Evolutionary conservation across 2,113 vertebrate species (phyloP).

Genomic region (Pluvianellus socialis): DNA sequence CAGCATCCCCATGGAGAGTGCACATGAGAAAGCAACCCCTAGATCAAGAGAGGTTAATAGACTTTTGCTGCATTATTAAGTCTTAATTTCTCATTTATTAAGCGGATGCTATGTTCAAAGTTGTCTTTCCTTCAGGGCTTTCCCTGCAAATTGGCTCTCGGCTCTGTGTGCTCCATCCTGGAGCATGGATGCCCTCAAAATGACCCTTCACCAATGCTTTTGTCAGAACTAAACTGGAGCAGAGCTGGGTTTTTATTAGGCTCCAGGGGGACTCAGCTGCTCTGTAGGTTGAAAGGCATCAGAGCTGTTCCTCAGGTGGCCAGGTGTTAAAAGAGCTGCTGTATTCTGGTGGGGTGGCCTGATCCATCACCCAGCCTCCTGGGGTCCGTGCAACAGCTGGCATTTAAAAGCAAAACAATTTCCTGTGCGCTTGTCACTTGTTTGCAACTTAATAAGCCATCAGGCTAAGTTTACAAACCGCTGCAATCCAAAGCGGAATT

Average conservation of each 20-base stretch:
- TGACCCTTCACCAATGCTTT: background rate
- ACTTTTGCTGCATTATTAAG: constrained; percentile 77
- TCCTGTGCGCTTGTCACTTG: background rate
- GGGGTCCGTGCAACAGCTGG: background rate
- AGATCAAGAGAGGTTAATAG: constrained; percentile 78
- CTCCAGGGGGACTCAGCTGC: background rate
- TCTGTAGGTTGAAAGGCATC: background rate
- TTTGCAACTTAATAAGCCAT: background rate
- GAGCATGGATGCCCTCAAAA: background rate
- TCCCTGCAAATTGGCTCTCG: constrained; percentile 70
- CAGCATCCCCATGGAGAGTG: constrained; percentile 33
- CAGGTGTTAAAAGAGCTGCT: background rate
- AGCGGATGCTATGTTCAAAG: constrained; percentile 61
- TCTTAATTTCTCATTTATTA: constrained; percentile 79
- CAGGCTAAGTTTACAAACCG: background rate
- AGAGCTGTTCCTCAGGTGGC: background rate
- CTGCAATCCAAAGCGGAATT: background rate
- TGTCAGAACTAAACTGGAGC: constrained; percentile 10
- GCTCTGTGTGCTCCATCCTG: constrained; percentile 9
- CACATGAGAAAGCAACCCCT: constrained; percentile 32
- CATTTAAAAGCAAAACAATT: background rate
- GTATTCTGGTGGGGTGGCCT: background rate
- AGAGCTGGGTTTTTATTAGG: background rate
- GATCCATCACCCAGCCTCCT: background rate
- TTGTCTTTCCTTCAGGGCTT: constrained; percentile 71